Evolutionary conservation across 2,113 vertebrate species (phyloP).

Genomic region (Gymnobelideus leadbeateri): DNA sequence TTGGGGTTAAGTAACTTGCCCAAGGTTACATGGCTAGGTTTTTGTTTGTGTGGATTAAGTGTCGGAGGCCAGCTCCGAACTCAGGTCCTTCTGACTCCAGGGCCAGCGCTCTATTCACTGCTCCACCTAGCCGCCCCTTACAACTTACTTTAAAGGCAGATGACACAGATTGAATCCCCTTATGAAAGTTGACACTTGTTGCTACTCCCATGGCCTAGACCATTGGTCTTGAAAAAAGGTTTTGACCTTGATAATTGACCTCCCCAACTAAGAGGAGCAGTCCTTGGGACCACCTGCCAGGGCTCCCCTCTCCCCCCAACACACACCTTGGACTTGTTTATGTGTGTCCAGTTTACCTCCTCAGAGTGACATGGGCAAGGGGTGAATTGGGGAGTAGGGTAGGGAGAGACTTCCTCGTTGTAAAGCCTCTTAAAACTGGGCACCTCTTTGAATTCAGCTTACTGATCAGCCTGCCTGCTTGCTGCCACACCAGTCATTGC

Average conservation of each 20-base stretch:
- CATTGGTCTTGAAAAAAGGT: background rate
- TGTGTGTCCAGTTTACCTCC: background rate
- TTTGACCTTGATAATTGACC: background rate
- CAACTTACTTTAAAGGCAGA: background rate
- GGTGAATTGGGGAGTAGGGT: too few relatives aligned
- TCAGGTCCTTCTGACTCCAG: too few relatives aligned
- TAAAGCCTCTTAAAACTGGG: background rate
- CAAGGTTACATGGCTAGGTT: too few relatives aligned
- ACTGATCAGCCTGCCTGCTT: background rate
- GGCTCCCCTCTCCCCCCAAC: too few relatives aligned
- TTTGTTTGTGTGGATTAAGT: too few relatives aligned
- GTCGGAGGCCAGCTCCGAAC: too few relatives aligned
- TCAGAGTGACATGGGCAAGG: too few relatives aligned
- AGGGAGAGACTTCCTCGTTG: too few relatives aligned
- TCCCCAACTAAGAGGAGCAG: background rate
- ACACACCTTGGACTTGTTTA: background rate
- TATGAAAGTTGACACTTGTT: background rate
- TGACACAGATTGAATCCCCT: background rate
- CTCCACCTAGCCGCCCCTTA: too few relatives aligned
- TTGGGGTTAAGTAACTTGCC: too few relatives aligned
- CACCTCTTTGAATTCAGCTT: background rate
- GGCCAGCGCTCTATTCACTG: too few relatives aligned
- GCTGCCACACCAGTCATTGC: too few relatives aligned
- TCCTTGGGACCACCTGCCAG: background rate
- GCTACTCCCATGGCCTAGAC: background rate